These are phyloP conservation scores for Gorsachius goisagi DNA, from an alignment of 2,113 vertebrate genomes.

Conservation along the genomic window DNA sequence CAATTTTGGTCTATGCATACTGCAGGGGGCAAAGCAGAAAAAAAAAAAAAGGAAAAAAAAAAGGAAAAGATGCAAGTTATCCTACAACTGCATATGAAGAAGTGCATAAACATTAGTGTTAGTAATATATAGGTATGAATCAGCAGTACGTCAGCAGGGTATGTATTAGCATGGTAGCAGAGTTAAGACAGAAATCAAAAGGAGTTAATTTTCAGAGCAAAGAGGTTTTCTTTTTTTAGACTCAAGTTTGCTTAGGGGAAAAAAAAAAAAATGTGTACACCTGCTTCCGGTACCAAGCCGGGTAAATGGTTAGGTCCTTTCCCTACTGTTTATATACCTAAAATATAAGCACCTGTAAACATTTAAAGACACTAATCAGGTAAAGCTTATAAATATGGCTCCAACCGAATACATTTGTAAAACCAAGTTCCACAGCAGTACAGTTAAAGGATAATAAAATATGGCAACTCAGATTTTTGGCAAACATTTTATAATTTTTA, in stretches of 20 bases:
- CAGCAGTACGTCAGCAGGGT: background rate
- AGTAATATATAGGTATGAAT: background rate
- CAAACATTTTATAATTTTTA: slow-evolving; percentile 81
- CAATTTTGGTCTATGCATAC: background rate
- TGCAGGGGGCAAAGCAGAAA: background rate
- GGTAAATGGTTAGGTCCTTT: background rate
- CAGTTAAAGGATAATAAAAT: slow-evolving; percentile 29
- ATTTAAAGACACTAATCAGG: background rate
- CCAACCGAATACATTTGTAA: background rate
- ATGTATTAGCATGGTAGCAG: background rate
- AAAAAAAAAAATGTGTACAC: background rate
- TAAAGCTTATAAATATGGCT: background rate
- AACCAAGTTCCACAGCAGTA: background rate
- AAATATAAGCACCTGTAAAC: background rate
- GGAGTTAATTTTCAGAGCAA: background rate
- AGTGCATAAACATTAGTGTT: background rate
- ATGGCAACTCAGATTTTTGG: slow-evolving; percentile 67
- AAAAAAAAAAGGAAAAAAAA: background rate
- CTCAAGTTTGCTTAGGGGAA: background rate
- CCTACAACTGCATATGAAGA: background rate
- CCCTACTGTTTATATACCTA: background rate
- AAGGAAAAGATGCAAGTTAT: background rate
- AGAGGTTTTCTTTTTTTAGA: background rate
- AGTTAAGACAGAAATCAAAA: background rate
- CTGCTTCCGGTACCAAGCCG: background rate